Base-by-base conservation (phyloP, 2,888 invertebrate species). In the Siphlonurus alternatus region DNA sequence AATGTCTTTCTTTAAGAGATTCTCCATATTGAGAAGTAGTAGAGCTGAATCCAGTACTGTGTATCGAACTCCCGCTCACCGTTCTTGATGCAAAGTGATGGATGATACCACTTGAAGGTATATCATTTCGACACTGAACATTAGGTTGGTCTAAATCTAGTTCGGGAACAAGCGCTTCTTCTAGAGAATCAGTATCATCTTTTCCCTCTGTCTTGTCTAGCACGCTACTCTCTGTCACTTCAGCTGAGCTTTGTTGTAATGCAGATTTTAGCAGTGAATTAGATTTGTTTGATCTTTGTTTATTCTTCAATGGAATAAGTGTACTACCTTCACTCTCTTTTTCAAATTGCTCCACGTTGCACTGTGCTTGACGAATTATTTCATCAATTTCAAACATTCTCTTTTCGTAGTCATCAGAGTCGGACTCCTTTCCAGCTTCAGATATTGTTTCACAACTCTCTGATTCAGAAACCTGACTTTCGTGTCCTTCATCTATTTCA, bases 331-430 rank as follows among this genome's bases (percentile, higher is more conserved):
- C 65, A 66, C 20, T 66, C 65, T 59, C 66, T 61, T 65, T 59
- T n/a, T 63, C 79, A 68, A 83, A 81, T 66, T 80, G 78, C 70
- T 85, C 84, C 7, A 84, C 84, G 71, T 85, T 84, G 7, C 80
- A 80, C 71, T 85, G 84, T 19, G 85, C 84, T 71, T 85, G 82
- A 66, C 80, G 76, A 67, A 85, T 85, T 60, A 85, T 84, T 73
- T 84, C 84, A 70, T 85, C 85, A 63, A 85, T 84, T 73, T 85
- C 84, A 72, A 82, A 81, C 77, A 85, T 83, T 64, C 83, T 75
- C 68, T 82, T 82, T 67, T 84, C 84, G 67, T 84, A 83, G 70
- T 84, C 84, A 68, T 82, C 82, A 19, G 78, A 79, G 76, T 84
- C 79, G 73, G 80, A 71, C 74, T 81, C 72, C 74, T 65, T 66